Evolutionary conservation across 2,888 invertebrate species (phyloP).

Genomic region (Flabesymbios commensalis): DNA sequence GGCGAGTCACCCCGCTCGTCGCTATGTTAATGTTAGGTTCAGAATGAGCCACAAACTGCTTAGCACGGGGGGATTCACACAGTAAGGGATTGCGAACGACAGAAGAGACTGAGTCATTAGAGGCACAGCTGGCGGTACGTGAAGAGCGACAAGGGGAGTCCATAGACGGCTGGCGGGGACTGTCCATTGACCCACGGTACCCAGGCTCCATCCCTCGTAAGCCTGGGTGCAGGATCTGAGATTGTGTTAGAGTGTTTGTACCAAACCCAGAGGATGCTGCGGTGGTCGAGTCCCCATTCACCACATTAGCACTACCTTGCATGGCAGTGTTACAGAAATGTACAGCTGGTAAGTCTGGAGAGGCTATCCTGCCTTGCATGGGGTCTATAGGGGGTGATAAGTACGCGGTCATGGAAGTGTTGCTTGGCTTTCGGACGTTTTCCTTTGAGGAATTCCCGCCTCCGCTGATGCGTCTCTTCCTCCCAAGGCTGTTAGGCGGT

Average conservation of each 20-base stretch:
- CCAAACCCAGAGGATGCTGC: background rate
- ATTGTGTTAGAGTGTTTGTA: slow-evolving; percentile 25
- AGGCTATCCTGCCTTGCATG: slow-evolving; percentile 24
- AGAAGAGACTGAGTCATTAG: no score
- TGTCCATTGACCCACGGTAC: no score
- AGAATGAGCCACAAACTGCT: no score
- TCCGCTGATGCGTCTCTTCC: slow-evolving; percentile 41
- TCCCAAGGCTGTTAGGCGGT: slow-evolving; percentile 53
- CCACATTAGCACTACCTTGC: slow-evolving; percentile 12
- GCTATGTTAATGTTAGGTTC: no score
- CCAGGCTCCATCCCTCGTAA: no score
- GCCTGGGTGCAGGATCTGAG: slow-evolving; percentile 27
- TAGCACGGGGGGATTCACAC: no score
- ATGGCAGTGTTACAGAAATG: slow-evolving; percentile 50
- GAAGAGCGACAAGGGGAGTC: no score
- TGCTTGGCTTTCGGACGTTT: background rate
- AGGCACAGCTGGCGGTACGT: no score
- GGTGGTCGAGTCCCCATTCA: no score
- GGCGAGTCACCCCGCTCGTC: no score
- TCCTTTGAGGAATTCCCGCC: slow-evolving; percentile 34
- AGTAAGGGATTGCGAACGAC: no score
- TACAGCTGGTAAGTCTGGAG: slow-evolving; percentile 56
- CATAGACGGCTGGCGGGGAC: no score
- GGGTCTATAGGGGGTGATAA: slow-evolving; percentile 9
- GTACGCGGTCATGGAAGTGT: background rate